These are phyloP conservation scores for Tolypeutes matacus DNA, from an alignment of 2,797 vertebrate genomes.

Conservation along the genomic window DNA sequence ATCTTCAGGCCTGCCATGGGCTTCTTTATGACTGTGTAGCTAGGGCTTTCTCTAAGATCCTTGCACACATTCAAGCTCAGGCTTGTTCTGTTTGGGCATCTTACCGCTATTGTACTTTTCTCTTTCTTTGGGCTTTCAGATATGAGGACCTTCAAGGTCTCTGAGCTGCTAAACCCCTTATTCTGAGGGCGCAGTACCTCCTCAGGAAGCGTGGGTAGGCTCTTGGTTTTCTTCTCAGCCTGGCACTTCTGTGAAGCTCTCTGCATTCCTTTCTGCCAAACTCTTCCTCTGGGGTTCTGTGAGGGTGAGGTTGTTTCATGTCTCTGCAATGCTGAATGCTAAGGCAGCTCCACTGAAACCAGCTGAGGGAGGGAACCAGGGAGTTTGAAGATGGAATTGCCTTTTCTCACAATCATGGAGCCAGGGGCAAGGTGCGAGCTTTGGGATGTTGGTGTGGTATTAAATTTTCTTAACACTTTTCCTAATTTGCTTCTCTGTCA, in stretches of 20 bases:
- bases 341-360: neutral
- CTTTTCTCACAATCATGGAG: slow-evolving; percentile 18
- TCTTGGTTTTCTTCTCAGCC: slow-evolving; percentile 56
- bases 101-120: neutral
- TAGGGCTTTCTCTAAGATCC: neutral
- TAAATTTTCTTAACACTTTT: slow-evolving; percentile 48
- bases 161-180: slow-evolving; percentile 1
- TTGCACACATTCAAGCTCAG: slow-evolving; percentile 19
- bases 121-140: neutral
- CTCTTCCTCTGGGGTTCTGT: slow-evolving; percentile 65
- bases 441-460: neutral
- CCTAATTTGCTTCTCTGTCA: neutral
- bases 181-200: slow-evolving; percentile 5
- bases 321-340: slow-evolving; percentile 37
- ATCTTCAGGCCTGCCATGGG: neutral
- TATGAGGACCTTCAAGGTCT: neutral
- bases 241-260: slow-evolving; percentile 71
- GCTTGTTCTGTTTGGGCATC: neutral
- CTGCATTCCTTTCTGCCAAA: slow-evolving; percentile 79
- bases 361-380: neutral
- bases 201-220: slow-evolving; percentile 68
- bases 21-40: slow-evolving; percentile 12
- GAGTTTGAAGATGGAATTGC: neutral
- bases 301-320: slow-evolving; percentile 41
- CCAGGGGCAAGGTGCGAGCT: neutral